A percentile compares a stretch with the other conserved stretches of the same genome.
These are phyloP conservation scores for Drosophila greeni DNA, from an alignment of 2,888 invertebrate species.

Conservation along the genomic window DNA sequence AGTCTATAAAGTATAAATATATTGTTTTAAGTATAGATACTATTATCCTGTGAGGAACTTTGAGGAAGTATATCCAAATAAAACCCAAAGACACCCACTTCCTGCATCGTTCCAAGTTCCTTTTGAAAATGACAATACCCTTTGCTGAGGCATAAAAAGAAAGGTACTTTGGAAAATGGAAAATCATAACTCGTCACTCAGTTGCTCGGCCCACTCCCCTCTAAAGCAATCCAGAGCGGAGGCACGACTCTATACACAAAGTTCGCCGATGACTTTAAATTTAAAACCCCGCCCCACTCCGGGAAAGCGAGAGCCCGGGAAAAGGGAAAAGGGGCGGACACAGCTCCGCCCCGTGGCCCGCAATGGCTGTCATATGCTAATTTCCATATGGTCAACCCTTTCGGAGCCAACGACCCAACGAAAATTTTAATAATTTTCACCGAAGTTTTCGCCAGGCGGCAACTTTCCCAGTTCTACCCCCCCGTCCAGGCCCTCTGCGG, in stretches of 20 bases:
- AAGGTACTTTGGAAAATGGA: constrained; percentile 59
- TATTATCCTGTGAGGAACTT: no score
- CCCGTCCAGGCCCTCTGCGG: constrained; percentile 53
- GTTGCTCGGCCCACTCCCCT: constrained; percentile 11
- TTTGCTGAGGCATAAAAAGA: constrained; percentile 10
- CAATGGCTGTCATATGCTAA: constrained; percentile 72
- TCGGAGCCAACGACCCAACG: constrained; percentile 53
- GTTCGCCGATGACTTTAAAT: constrained; percentile 53
- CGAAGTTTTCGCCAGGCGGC: constrained; percentile 65
- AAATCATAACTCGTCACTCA: constrained; percentile 59
- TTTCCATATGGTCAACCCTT: constrained; percentile 76
- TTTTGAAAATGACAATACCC: not conserved
- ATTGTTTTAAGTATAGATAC: not conserved
- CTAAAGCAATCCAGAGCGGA: constrained; percentile 15
- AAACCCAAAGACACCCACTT: not conserved
- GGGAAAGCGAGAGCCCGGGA: constrained; percentile 7
- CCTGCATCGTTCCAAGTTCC: not conserved
- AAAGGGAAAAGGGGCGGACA: constrained; percentile 9
- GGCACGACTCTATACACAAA: constrained; percentile 57
- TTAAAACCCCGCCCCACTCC: constrained; percentile 45
- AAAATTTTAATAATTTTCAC: constrained; percentile 73
- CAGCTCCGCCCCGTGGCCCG: constrained; percentile 6
- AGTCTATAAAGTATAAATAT: no score
- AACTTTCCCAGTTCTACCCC: constrained; percentile 20
- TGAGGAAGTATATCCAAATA: no score